A percentile compares a stretch with the other conserved stretches of the same genome.
These are phyloP conservation scores for Spilarctia lutea DNA, from an alignment of 2,888 invertebrate genomes.

Conservation along the genomic window DNA sequence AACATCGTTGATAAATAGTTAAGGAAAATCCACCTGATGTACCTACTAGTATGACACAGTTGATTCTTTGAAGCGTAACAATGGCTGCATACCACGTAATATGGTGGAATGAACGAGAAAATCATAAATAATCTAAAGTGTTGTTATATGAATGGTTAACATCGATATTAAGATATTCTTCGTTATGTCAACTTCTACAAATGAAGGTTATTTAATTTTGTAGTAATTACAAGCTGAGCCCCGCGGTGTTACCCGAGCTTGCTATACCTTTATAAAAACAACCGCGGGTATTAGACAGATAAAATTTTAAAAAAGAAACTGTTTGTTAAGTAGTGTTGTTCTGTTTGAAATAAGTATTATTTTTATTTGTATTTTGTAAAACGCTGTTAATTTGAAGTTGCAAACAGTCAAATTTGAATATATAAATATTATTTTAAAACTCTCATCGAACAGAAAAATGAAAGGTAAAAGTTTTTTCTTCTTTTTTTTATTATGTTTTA, in stretches of 20 bases:
- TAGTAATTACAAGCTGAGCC: not conserved
- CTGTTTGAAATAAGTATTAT: too few species aligned
- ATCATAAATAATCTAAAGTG: constrained; percentile 9
- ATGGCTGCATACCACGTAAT: constrained; percentile 4
- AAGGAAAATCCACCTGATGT: not conserved
- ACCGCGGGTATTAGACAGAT: too few species aligned
- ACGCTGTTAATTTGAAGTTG: too few species aligned
- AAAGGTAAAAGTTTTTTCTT: too few species aligned
- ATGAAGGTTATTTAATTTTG: not conserved
- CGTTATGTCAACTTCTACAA: not conserved
- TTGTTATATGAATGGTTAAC: not conserved
- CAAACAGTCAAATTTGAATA: too few species aligned
- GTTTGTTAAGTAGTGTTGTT: too few species aligned
- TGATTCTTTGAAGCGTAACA: constrained; percentile 6
- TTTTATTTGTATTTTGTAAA: too few species aligned
- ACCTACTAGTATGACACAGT: too few species aligned
- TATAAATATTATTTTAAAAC: not conserved
- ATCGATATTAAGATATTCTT: not conserved
- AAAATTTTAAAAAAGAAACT: too few species aligned
- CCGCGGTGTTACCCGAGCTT: too few species aligned
- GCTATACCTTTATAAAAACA: too few species aligned
- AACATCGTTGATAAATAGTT: not conserved
- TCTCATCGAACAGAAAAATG: not conserved
- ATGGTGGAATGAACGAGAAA: constrained; percentile 11
- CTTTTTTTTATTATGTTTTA: too few species aligned